Conservation (phyloP, 2,888 invertebrate species). For the Lymantria dispar region DNA sequence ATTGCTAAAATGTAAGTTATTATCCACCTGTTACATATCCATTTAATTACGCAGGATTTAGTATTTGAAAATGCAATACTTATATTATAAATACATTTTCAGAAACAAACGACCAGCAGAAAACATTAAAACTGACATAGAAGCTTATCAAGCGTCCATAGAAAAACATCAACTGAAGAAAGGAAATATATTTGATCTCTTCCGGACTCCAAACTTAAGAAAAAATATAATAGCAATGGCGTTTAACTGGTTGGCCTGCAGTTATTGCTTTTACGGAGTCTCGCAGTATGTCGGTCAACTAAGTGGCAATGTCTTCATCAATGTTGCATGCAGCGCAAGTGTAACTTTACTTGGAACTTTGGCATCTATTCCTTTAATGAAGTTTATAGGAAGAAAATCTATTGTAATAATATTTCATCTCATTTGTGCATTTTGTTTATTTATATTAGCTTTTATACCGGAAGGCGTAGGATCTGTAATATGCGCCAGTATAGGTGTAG, state of each 20-base stretch:
- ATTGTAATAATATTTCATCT: slow-evolving; percentile 85
- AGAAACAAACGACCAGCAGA: slow-evolving; percentile 77
- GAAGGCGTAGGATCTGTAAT: slow-evolving; percentile 71
- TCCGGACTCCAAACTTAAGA: slow-evolving; percentile 87
- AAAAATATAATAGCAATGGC: slow-evolving; percentile 87
- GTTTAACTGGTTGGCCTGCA: slow-evolving; percentile 91
- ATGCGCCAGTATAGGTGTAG: slow-evolving; percentile 88
- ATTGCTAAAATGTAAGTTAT: slow-evolving; percentile 81
- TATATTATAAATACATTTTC: slow-evolving; percentile 26
- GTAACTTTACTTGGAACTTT: slow-evolving; percentile 84
- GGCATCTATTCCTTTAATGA: slow-evolving; percentile 84
- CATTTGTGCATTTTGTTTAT: slow-evolving; percentile 82
- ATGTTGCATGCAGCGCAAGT: slow-evolving; percentile 89
- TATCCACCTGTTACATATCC: not conserved
- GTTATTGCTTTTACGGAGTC: slow-evolving; percentile 90
- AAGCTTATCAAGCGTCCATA: slow-evolving; percentile 51
- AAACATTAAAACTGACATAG: slow-evolving; percentile 65
- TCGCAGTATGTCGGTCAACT: slow-evolving; percentile 91
- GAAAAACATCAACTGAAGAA: slow-evolving; percentile 61
- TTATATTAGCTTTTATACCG: slow-evolving; percentile 82
- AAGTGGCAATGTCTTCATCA: slow-evolving; percentile 90
- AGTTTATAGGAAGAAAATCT: slow-evolving; percentile 84
- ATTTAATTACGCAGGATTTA: not conserved
- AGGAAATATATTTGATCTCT: slow-evolving; percentile 84
- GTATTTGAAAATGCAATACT: not conserved